phyloP scores from a whole-genome alignment of 2,113 vertebrate genomes.

The Odocoileus hemionus region DNA sequence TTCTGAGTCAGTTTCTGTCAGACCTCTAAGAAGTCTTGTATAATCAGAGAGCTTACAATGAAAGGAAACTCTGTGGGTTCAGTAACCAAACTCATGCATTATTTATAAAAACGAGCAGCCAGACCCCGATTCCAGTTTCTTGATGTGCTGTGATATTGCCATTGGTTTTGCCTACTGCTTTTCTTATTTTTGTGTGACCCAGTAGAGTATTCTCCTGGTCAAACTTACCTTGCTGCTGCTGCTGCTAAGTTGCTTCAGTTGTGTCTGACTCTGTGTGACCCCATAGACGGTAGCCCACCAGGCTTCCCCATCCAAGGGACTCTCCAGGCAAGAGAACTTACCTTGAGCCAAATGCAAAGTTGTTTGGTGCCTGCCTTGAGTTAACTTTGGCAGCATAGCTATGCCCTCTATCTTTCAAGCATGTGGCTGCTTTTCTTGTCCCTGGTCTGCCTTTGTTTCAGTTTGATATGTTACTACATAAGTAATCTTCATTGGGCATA shows the following conservation, averaged over 20 bases:
- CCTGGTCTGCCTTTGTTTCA: conserved; percentile 25
- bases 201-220: conserved; percentile 11
- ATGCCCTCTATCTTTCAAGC: background rate
- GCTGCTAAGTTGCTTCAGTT: too few relatives aligned
- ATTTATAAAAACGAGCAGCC: conserved; percentile 58
- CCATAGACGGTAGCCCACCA: too few relatives aligned
- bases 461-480: background rate
- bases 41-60: conserved; percentile 49
- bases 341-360: background rate
- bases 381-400: background rate
- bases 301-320: too few relatives aligned
- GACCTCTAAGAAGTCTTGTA: conserved; percentile 55
- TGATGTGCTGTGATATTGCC: conserved; percentile 55
- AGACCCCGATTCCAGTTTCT: conserved; percentile 59
- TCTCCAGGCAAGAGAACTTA: background rate
- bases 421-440: conserved; percentile 3
- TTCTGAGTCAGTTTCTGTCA: conserved; percentile 43
- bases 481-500: conserved; percentile 21
- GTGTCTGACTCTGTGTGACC: too few relatives aligned
- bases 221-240: conserved; percentile 9
- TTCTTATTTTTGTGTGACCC: conserved; percentile 11
- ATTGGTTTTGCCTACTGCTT: conserved; percentile 36
- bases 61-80: conserved; percentile 69
- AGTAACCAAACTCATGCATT: conserved; percentile 64
- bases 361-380: background rate